A percentile compares a stretch with the other conserved stretches of the same genome.
Evolutionary conservation across 2,888 invertebrate species (phyloP).

Genomic region (Diogma glabrata): DNA sequence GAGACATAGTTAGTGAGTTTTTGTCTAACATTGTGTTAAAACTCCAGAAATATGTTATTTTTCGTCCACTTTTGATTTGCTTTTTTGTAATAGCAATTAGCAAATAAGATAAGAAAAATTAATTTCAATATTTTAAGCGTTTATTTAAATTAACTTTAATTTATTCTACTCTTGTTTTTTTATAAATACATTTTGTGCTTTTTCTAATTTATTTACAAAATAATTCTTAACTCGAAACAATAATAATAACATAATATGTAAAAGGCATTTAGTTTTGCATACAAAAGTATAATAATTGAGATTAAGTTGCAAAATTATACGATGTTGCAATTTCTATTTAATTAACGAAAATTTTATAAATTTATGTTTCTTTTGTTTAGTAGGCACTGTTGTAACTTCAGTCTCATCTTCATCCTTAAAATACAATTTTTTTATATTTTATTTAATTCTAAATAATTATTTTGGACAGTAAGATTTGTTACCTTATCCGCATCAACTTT

Average conservation of each 20-base stretch:
- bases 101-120: no score
- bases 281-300: slow-evolving; percentile 1
- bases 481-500: slow-evolving; percentile 49
- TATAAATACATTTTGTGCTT: slow-evolving; percentile 5
- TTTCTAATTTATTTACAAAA: slow-evolving; percentile 6
- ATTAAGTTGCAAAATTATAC: no score
- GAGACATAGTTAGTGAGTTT: no score
- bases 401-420: slow-evolving; percentile 10
- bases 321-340: slow-evolving; percentile 1
- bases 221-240: neutral
- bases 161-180: no score
- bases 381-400: neutral
- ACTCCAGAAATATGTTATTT: no score
- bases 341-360: slow-evolving; percentile 9
- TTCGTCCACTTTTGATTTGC: no score
- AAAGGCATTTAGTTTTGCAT: neutral
- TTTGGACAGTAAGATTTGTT: slow-evolving; percentile 3
- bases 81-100: no score
- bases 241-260: neutral
- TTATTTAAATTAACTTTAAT: no score
- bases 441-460: no score
- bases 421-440: no score
- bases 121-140: no score
- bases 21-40: no score
- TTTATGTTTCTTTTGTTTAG: slow-evolving; percentile 10